A percentile compares a stretch with the other conserved stretches of the same genome.
phyloP scores from a whole-genome alignment of 2,113 vertebrate species.

The Sciurus niger region DNA sequence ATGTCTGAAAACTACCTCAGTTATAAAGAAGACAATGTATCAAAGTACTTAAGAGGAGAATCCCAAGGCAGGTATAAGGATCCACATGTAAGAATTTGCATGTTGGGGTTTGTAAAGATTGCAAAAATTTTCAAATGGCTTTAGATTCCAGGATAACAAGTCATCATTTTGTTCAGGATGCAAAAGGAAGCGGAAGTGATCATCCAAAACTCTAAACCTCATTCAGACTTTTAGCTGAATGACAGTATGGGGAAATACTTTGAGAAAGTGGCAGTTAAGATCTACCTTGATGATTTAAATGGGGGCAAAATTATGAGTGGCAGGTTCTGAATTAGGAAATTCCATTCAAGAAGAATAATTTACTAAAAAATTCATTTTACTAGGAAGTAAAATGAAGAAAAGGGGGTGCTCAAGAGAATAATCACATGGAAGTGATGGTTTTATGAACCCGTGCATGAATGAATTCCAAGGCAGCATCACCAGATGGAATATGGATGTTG shows the following conservation, averaged over 20 bases:
- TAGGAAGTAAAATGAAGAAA: background rate
- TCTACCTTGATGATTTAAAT: background rate
- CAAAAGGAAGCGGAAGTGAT: background rate
- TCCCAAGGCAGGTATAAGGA: background rate
- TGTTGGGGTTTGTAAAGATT: background rate
- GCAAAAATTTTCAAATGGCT: background rate
- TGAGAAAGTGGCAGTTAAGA: background rate
- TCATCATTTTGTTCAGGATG: background rate
- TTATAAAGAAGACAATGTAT: background rate
- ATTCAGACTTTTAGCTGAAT: background rate
- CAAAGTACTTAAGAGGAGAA: background rate
- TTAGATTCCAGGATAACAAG: background rate
- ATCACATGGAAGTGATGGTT: background rate
- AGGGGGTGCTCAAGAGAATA: accelerated
- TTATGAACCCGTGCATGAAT: background rate
- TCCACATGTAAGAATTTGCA: background rate
- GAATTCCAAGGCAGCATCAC: background rate
- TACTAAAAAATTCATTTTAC: too few species aligned
- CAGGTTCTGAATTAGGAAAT: background rate
- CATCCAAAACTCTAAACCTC: background rate
- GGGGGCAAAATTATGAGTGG: background rate
- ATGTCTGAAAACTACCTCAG: background rate
- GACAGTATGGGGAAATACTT: background rate
- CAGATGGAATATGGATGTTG: background rate
- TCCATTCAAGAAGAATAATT: background rate